Base-by-base conservation (phyloP, 2,888 invertebrate genomes). In the Drosophila nigritarsus region DNA sequence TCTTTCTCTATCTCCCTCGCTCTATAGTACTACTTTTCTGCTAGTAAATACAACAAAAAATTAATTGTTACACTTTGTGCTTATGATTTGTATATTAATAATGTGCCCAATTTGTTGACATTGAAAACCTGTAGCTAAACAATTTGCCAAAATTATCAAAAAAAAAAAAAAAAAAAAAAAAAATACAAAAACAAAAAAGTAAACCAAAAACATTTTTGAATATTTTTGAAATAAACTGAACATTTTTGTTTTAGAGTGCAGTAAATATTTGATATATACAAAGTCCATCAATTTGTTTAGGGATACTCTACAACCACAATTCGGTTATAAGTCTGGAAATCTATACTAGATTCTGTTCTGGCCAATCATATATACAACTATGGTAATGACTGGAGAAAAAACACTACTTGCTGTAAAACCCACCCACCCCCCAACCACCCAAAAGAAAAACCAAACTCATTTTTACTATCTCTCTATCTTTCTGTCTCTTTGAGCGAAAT, bases 341-440 rank as follows among this genome's bases (percentile, higher is more conserved):
- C 45, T 15, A 62, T 51, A 56, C 68, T 67, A 62, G 65, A 76
- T 55, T 75, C 58, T 85, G 71, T 89, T 88, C 88, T 78, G 86
- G 87, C 89, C 87, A 70, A 79, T 85, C 70, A 87, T 78, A 77
- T 78, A 70, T 81, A 76, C 93, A 80, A 66, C 63, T 78, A 93
- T 91, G 91, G 88, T 92, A 93, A 93, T 93, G 93, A 93, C 93
- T 93, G 93, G 93, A 93, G 93, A 93, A 82, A 78, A 75, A 55
- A 34, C 36, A 38, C 55, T 63, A 77, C 72, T 74, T 66, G 64
- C 55, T 69, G 64, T 78, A 75, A 73, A 67, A 82, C 67, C 59
- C 66, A 64, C 68, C 56, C n/a, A n/a, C 65, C 40, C 75, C 63
- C 53, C 54, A 71, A 50, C 70, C 78, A 71, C 48, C 79, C 34